Conservation (phyloP, 2,113 vertebrate genomes). For the Nothoprocta pentlandii region DNA sequence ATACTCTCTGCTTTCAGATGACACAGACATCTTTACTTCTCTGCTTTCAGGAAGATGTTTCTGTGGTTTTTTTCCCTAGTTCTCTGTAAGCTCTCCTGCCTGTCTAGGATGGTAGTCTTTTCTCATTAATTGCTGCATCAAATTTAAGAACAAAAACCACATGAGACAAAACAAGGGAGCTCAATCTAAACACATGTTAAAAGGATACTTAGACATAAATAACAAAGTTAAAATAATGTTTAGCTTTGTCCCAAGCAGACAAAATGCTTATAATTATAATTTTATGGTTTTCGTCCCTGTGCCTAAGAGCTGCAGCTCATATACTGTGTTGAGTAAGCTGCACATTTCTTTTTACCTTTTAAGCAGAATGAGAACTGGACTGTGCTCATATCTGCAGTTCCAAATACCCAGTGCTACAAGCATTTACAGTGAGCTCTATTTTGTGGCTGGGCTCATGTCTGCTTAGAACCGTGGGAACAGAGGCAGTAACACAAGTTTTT, state of each 20-base stretch:
- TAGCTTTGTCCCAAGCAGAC: background rate
- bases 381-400: background rate
- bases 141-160: constrained; percentile 15
- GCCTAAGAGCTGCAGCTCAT: background rate
- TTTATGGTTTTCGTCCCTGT: background rate
- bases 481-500: background rate
- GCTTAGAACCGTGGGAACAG: background rate
- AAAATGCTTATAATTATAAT: background rate
- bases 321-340: background rate
- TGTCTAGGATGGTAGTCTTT: background rate
- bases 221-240: background rate
- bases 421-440: background rate
- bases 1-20: background rate
- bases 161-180: background rate
- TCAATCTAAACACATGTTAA: background rate
- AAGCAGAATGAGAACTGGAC: background rate
- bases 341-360: background rate
- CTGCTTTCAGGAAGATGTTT: background rate
- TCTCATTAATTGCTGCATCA: background rate
- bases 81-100: background rate
- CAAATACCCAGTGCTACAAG: background rate
- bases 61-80: background rate
- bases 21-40: background rate
- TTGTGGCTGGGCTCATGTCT: background rate
- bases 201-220: background rate